Base-by-base conservation (phyloP, 2,888 invertebrate species). In the Acrobasis repandana region DNA sequence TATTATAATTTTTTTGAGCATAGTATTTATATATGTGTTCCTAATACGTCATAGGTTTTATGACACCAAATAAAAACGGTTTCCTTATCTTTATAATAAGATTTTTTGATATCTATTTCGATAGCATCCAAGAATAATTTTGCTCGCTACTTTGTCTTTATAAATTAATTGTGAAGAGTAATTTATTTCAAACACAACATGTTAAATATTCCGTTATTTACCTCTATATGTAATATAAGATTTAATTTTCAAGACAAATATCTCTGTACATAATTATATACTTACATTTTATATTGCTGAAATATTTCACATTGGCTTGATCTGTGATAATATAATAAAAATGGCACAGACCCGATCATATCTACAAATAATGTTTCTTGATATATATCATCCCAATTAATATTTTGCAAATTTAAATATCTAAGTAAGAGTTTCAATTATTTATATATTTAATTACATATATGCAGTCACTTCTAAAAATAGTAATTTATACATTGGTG, bases 241-340 rank as follows among this genome's bases (percentile, higher is more conserved):
- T 50, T 50, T 28, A 18, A 5, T 50, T 50, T 6, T 28, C 10
- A 49, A 20, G 9, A 49, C 10, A 36, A 49, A 58, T 28, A 46
- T 70, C 68, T 70, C 61, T 68, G 72, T 73, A 76, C 67, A 71
- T 80, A 54, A 74, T 72, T 76, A 18, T 58, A 57, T 49, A 46
- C 70, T 71, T 73, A 73, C 67, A 73, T 73, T 75, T 76, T 79
- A 74, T 74, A 82, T 83, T 80, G 79, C 79, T 79, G 74, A 71
- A 69, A 71, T 68, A 78, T 74, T 82, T 78, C 83, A 80, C 82
- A 85, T 87, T 85, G 86, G 88, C 90, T 89, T 89, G 80, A 88
- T 86, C 89, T 90, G 90, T 89, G 90, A 90, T 90, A 54, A 86
- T 80, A 79, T 77, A 76, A 80, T 83, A 81, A 75, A 77, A 76